Evolutionary conservation across 2,888 invertebrate genomes (phyloP), one percentile per base, ranked within the genome.

Genomic region (Drosophila borborema): DNA sequence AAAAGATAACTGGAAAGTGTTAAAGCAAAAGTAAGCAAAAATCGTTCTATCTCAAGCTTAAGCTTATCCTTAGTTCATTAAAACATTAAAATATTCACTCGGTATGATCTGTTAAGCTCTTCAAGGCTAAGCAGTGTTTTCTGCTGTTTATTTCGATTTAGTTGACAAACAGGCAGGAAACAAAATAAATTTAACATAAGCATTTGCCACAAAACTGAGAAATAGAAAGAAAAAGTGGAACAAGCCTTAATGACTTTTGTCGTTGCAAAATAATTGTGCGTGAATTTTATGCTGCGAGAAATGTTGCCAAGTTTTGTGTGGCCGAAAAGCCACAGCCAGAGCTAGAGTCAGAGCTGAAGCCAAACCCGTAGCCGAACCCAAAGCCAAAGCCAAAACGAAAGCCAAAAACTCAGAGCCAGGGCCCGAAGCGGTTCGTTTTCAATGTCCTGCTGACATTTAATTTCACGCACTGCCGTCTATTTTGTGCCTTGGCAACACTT

Each of bases 381-480:
- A 64, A 70, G 64, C 61, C 51, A 64, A 43, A 58, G 34, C 43
- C 36, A 34, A 62, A 68, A 28, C 63, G 23, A 6, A 54, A 49
- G 48, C 38, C 31, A 31, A 48, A 60, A 51, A n/a, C 28, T 53
- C 23, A 31, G 31, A 49, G 61, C 34, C 48, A 65, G 20, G 20
- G 56, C 65, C 48, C 65, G 65, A 51, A 60, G 66, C 77, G 58
- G 69, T 62, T 80, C 56, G 83, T 65, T 80, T 86, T 82, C 83
- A 81, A 84, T 84, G 87, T 87, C 86, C 82, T 82, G 87, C 87
- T 86, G 87, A 83, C 86, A 87, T 86, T 86, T 87, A 86, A 86
- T 86, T 86, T 86, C 86, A 86, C 86, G 86, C 84, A 87, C 84
- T 87, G 87, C 86, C 82, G 87, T 86, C 81, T 80, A 87, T 84